phyloP scores from a whole-genome alignment of 2,797 vertebrate species.

The Labroides dimidiatus region DNA sequence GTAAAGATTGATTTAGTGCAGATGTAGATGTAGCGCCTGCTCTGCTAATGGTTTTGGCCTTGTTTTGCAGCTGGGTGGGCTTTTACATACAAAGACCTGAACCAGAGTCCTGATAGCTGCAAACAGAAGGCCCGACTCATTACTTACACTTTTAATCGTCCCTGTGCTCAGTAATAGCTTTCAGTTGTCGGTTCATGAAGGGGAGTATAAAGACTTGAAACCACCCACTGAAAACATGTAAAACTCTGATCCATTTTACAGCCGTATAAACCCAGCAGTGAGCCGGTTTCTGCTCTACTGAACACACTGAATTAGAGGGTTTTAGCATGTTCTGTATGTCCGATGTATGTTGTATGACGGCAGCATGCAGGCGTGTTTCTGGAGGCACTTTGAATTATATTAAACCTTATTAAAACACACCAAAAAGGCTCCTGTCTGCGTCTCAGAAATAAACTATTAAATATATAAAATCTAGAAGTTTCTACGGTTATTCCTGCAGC shows the following conservation, averaged over 20 bases:
- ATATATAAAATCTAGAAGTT: not conserved
- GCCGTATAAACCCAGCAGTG: slow-evolving; percentile 46
- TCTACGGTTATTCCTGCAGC: too few relatives aligned
- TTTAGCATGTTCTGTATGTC: slow-evolving; percentile 14
- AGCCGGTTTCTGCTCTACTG: slow-evolving; percentile 8
- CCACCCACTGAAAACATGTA: slow-evolving; percentile 35
- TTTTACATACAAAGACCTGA: slow-evolving; percentile 16
- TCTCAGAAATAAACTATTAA: not conserved
- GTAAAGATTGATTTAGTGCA: slow-evolving; percentile 70
- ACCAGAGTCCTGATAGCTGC: slow-evolving; percentile 29
- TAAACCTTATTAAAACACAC: slow-evolving; percentile 17
- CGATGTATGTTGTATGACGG: slow-evolving; percentile 3
- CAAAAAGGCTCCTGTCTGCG: not conserved
- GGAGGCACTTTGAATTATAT: not conserved
- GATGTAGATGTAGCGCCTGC: slow-evolving; percentile 63
- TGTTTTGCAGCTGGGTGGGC: slow-evolving; percentile 49
- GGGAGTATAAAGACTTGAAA: slow-evolving; percentile 20
- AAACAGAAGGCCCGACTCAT: slow-evolving; percentile 35
- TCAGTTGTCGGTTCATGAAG: slow-evolving; percentile 48
- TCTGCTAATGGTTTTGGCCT: slow-evolving; percentile 36
- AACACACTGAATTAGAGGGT: slow-evolving; percentile 11
- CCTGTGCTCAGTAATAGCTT: slow-evolving; percentile 47
- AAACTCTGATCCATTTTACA: slow-evolving; percentile 53
- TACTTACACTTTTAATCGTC: slow-evolving; percentile 37
- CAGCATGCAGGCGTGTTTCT: slow-evolving; percentile 5